Evolutionary conservation across 2,113 vertebrate species (phyloP).

Genomic region (Lates calcarifer): DNA sequence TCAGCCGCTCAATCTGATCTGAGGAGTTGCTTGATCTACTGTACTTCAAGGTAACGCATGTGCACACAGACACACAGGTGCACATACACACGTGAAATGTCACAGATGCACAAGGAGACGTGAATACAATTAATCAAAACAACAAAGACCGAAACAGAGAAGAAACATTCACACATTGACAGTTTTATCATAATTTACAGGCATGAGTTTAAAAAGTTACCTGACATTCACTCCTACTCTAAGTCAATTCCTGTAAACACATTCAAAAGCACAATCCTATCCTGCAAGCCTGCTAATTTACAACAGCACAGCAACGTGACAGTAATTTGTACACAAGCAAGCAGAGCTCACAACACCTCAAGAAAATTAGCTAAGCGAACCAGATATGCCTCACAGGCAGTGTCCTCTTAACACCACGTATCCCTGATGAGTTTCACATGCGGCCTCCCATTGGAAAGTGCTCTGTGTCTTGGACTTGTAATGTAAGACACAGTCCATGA

Average conservation of each 20-base stretch:
- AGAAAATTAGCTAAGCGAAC: conserved; percentile 53
- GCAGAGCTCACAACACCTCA: conserved; percentile 48
- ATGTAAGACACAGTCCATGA: conserved; percentile 71
- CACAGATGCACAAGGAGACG: conserved; percentile 27
- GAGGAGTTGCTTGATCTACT: conserved; percentile 75
- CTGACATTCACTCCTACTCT: neutral
- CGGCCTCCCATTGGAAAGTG: conserved; percentile 40
- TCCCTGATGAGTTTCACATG: conserved; percentile 47
- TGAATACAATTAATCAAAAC: conserved; percentile 27
- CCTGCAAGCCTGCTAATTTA: conserved; percentile 28
- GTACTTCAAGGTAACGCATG: conserved; percentile 67
- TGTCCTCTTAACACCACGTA: conserved; percentile 40
- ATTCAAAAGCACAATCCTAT: conserved; percentile 5
- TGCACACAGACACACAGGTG: conserved; percentile 2
- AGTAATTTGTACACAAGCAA: conserved; percentile 47
- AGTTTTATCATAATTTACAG: conserved; percentile 6
- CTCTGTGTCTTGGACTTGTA: conserved; percentile 26
- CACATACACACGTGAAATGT: conserved; percentile 1
- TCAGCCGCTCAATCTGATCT: conserved; percentile 65
- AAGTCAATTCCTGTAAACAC: neutral
- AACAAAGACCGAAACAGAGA: conserved; percentile 3
- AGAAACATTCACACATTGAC: neutral
- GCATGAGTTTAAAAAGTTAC: neutral
- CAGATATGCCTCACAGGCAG: conserved; percentile 54
- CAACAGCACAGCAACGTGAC: conserved; percentile 31